phyloP scores from a whole-genome alignment of 2,888 invertebrate species.

The Eurytoma californica region DNA sequence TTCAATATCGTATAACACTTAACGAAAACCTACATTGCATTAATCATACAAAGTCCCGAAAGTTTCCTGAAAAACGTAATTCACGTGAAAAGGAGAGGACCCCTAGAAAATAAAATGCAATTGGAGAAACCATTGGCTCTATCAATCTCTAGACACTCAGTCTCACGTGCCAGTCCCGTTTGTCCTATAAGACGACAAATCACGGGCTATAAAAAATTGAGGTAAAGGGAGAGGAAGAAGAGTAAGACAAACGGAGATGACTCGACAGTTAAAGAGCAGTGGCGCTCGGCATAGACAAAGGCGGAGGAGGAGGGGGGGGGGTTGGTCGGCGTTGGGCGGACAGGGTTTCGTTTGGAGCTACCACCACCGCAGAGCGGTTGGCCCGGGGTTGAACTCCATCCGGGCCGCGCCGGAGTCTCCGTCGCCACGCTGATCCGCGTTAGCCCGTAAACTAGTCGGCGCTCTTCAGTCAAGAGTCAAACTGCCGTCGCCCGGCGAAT shows the following conservation, averaged over 20 bases:
- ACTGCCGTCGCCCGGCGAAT: constrained; percentile 34
- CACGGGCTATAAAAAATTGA: no score
- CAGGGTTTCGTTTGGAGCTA: constrained; percentile 22
- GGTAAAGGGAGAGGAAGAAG: no score
- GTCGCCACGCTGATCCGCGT: constrained; percentile 35
- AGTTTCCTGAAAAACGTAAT: no score
- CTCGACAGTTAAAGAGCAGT: constrained; percentile 7
- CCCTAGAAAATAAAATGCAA: no score
- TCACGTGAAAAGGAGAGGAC: no score
- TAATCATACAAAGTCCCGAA: no score
- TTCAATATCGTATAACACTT: no score
- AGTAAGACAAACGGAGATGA: background rate
- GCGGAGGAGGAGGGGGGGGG: background rate
- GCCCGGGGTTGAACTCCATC: constrained; percentile 24
- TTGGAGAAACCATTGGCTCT: no score
- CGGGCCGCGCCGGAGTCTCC: background rate
- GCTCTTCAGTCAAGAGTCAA: constrained; percentile 51
- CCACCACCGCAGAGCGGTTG: constrained; percentile 25
- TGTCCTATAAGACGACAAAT: no score
- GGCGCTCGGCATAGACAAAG: background rate
- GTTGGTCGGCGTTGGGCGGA: constrained; percentile 12
- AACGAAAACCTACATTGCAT: no score
- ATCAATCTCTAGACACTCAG: no score
- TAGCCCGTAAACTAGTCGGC: constrained; percentile 46
- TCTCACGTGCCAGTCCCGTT: no score